Percentiles rank a stretch among this genome's conserved stretches.
phyloP scores from a whole-genome alignment of 2,888 invertebrate genomes.

The Erebia palarica region DNA sequence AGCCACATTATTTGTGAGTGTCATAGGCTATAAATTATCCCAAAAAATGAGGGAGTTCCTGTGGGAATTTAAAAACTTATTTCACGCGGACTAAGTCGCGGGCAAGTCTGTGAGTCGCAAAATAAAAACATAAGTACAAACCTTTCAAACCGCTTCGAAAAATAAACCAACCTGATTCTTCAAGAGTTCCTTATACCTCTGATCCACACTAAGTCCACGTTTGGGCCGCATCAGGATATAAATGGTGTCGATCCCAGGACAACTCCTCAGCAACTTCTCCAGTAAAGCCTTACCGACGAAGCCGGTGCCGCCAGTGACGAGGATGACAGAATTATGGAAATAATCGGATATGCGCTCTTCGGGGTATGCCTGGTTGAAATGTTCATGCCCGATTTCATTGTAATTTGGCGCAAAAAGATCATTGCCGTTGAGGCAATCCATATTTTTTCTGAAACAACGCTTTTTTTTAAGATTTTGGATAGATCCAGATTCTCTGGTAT shows the following conservation, averaged over 20 bases:
- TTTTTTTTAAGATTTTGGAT: neutral
- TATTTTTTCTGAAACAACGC: constrained; percentile 54
- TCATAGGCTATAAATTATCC: too few relatives aligned
- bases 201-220: constrained; percentile 85
- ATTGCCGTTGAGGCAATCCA: constrained; percentile 66
- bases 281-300: constrained; percentile 96
- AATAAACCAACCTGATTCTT: constrained; percentile 83
- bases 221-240: constrained; percentile 92
- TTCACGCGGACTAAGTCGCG: too few relatives aligned
- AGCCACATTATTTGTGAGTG: too few relatives aligned
- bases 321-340: constrained; percentile 77
- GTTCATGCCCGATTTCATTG: constrained; percentile 46
- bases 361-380: constrained; percentile 42
- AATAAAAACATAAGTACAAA: constrained; percentile 22
- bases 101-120: too few relatives aligned
- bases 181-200: constrained; percentile 88
- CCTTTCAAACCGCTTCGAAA: constrained; percentile 9
- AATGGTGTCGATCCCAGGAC: constrained; percentile 88
- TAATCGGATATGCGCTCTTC: constrained; percentile 71
- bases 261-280: constrained; percentile 94
- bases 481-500: too few relatives aligned
- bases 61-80: too few relatives aligned
- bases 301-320: constrained; percentile 86
- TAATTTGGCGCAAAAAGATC: constrained; percentile 58
- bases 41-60: too few relatives aligned